Evolutionary conservation across 2,797 vertebrate genomes (phyloP), one percentile per base, ranked within the genome.

Genomic region (Apogon talboti): DNA sequence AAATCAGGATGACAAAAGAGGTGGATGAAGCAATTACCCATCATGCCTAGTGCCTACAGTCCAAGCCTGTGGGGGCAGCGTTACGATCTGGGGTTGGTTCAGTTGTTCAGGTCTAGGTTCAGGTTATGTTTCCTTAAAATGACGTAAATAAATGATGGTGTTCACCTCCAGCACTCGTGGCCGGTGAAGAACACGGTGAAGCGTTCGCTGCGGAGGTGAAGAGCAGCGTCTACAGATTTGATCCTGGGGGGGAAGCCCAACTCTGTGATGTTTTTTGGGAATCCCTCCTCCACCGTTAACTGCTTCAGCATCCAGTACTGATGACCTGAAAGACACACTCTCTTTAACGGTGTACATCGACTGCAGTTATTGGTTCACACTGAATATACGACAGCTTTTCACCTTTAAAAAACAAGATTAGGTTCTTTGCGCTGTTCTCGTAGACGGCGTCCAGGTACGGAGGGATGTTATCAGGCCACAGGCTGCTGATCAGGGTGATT

Each of bases 391-490:
- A n/a, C n/a, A n/a, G n/a, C n/a, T n/a, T 3, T 49, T 14, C 70
- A 91, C 90, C 90, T 91, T 92, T 92, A 46, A 92, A 92, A 81
- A 92, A 85, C 40, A 88, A 1, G 28, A 86, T 38, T 0, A 45
- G 1, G 35, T 81, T 82, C 30, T 7, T 55, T 15, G 70, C 73
- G 24, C 66, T 42, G 6, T 87, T 88, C 58, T 91, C 77, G 66
- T 92, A 92, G 37, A 75, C 89, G 11, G 89, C 89, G 15, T 91
- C 85, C 63, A 92, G 16, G 63, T 73, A 10, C 18, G 69, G 2
- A 8, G 88, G 89, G 0, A 92, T 41, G 1, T 0, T 41, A 6
- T 86, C 79, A 4, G 80, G 28, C 91, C 92, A 92, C 57, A 93
- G 64, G 43, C 87, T 87, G 74, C 35, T 82, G 16, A 90, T 92